Percentiles rank a stretch among this genome's conserved stretches.
phyloP scores from a whole-genome alignment of 1,140 invertebrate genomes.

The Caerostris darwini region DNA sequence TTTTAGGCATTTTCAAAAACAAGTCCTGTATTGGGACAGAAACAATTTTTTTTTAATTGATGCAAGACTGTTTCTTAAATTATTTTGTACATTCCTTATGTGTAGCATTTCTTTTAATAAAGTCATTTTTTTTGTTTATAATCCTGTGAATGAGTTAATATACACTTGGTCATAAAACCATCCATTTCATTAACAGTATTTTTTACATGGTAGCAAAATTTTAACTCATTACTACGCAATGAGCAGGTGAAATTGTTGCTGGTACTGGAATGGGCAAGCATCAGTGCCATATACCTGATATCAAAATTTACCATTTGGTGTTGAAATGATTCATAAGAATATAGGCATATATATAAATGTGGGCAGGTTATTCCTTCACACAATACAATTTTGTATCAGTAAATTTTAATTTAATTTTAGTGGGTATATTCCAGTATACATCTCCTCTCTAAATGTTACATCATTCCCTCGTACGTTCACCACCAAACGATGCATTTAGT shows the following conservation, averaged over 20 bases:
- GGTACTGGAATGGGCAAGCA: slow-evolving; percentile 85
- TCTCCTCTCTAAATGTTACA: too few relatives aligned
- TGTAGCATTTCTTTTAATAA: slow-evolving; percentile 23
- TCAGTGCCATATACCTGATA: too few relatives aligned
- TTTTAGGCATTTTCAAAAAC: not conserved
- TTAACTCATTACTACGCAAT: slow-evolving; percentile 90
- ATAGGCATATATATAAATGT: too few relatives aligned
- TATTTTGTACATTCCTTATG: not conserved
- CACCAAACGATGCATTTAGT: too few relatives aligned
- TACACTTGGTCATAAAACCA: not conserved
- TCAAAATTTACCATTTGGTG: too few relatives aligned
- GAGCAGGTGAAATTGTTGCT: slow-evolving; percentile 95
- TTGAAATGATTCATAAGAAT: too few relatives aligned
- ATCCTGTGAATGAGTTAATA: not conserved
- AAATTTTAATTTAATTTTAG: too few relatives aligned
- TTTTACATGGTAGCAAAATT: not conserved
- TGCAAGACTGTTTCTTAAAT: not conserved
- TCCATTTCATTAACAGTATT: slow-evolving; percentile 3
- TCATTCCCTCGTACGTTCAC: too few relatives aligned
- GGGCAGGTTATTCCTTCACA: too few relatives aligned
- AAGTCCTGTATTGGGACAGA: too few relatives aligned
- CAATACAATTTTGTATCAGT: too few relatives aligned
- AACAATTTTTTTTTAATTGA: not conserved
- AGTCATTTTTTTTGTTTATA: not conserved
- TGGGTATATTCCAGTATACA: too few relatives aligned